These are phyloP conservation scores for Trachelus tabidus DNA, from an alignment of 2,888 invertebrate species.

Conservation along the genomic window DNA sequence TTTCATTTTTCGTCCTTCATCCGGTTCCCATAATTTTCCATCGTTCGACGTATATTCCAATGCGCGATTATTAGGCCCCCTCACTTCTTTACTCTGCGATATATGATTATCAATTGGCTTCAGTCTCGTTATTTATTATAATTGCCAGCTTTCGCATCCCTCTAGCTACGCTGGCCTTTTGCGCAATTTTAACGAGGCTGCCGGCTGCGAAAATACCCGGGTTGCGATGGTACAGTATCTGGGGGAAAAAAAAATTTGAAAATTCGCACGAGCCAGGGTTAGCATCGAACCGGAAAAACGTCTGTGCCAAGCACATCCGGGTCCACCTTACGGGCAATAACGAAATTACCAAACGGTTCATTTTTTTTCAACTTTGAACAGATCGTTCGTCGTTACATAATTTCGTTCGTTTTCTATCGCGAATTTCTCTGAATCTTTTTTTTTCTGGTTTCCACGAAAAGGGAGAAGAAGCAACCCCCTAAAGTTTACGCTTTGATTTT, in stretches of 20 bases:
- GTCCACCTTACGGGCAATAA: neutral
- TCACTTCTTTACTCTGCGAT: neutral
- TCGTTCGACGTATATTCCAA: neutral
- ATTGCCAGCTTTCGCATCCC: neutral
- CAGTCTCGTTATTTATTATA: neutral
- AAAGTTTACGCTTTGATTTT: slow-evolving; percentile 61
- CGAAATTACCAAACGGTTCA: neutral
- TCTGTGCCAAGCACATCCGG: neutral
- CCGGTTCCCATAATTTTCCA: neutral
- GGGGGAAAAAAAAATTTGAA: neutral
- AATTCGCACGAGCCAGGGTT: neutral
- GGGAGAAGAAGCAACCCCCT: neutral
- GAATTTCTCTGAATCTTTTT: slow-evolving; percentile 1
- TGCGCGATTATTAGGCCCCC: neutral
- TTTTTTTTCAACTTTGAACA: neutral
- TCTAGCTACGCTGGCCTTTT: neutral
- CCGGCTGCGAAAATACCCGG: neutral
- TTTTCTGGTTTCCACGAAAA: neutral
- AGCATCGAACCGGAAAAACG: neutral
- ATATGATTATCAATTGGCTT: neutral
- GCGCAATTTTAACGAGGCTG: neutral
- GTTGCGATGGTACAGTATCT: neutral
- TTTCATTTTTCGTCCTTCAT: neutral
- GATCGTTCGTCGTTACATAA: slow-evolving; percentile 54
- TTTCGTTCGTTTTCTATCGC: slow-evolving; percentile 48